Evolutionary conservation across 2,888 invertebrate genomes (phyloP), one percentile per base, ranked within the genome.

Genomic region (Sarcophaga rosellei): DNA sequence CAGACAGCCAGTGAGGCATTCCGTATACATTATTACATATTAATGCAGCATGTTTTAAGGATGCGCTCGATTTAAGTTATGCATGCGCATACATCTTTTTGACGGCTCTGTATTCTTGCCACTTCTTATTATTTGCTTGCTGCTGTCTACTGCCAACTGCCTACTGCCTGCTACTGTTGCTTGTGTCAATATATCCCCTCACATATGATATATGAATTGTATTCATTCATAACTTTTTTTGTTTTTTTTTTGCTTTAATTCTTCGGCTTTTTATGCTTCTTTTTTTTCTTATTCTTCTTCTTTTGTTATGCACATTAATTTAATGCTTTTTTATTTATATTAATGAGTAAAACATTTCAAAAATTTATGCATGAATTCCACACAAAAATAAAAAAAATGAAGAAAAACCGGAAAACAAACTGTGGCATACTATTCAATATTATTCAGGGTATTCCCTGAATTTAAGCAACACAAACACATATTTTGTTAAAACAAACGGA

Each of bases 1-100:
- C 53, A 53, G 15, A 2, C 53, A 47, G 47, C 3, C 53, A 57
- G 35, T 20, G 62, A 61, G 15, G 10, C 35, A 35, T 35, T 35
- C 35, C 35, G 10, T 35, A 35, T 57, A 79, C 35, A 63, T 21
- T 86, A 74, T 83, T 86, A 82, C 79, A 79, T 75, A 61, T 75
- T 79, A 79, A 81, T 81, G 82, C 84, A 81, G 85, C 79, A 78
- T 87, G 79, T 79, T 84, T 79, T 84, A 84, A 85, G 77, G 88
- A 84, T 88, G 87, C 87, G 88, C 89, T 83, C 87, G 84, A 86
- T 89, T 89, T 88, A 87, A 89, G 87, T 88, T 88, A 88, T 88
- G 88, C 89, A 88, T 84, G 85, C 88, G 88, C 89, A 89, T 88
- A 88, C 86, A 88, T 88, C 89, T 88, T 87, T 88, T 87, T 88